Evolutionary conservation across 2,797 vertebrate genomes (phyloP), one percentile per base, ranked within the genome.

Genomic region (Manis crassicaudata): DNA sequence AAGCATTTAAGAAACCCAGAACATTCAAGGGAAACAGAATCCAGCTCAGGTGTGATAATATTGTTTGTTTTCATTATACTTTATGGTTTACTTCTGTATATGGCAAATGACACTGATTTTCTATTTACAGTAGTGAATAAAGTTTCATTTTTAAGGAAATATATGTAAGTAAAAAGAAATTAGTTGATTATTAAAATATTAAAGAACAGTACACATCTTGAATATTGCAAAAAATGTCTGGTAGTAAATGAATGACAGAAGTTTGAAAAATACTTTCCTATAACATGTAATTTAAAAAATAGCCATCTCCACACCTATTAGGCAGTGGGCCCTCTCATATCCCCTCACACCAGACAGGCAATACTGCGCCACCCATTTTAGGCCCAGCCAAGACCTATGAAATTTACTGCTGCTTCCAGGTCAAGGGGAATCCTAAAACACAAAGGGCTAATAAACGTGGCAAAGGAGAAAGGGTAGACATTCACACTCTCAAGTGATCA

Each of bases 1-100:
- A 81, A 63, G 16, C n/a, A 92, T 86, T 85, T 85, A 77, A 93
- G 67, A 95, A 86, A 16, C 75, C 29, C 58, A 96, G 25, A 95
- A 86, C 25, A 13, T 92, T 73, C 86, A 11, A 75, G 52, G 32
- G 37, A 70, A 84, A 83, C 13, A 29, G n/a, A 92, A 37, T 68
- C 50, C 79, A 79, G 46, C 35, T 62, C 62, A 65, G 56, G 17
- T 54, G 5, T 91, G 23, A 56, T 70, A 70, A 88, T 63, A 62
- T 25, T 90, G 11, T 72, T 88, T 70, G 14, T 81, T 94, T 95
- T 86, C 32, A 88, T 27, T 90, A 6, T 29, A 16, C 29, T 63
- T 67, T 35, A 18, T 58, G 17, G 8, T 73, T 95, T 70, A 27
- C 46, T 84, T 96, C 46, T 84, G 7, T 56, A 67, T 92, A 75